Evolutionary conservation across 2,113 vertebrate genomes (phyloP).

Genomic region (Conger conger): DNA sequence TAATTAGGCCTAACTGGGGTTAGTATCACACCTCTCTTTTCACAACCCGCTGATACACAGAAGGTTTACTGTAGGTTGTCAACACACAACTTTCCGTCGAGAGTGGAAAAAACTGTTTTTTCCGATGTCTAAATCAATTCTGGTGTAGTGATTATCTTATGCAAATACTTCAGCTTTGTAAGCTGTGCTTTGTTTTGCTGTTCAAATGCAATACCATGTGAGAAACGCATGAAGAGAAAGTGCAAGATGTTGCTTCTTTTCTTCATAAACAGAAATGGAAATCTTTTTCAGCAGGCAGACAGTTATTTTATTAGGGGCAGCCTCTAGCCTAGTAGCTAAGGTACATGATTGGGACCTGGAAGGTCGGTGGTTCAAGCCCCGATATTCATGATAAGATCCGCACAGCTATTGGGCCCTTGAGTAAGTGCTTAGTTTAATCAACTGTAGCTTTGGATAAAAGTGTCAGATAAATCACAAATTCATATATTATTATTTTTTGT

Average conservation of each 20-base stretch:
- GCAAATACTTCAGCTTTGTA: not conserved
- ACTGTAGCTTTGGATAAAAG: no score
- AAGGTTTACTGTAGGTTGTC: not conserved
- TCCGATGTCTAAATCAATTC: not conserved
- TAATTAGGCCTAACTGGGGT: conserved; percentile 51
- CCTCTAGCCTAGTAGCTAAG: no score
- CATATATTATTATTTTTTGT: not conserved
- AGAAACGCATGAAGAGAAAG: not conserved
- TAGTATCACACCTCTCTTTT: not conserved
- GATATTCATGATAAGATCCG: no score
- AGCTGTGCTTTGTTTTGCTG: not conserved
- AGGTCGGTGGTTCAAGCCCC: no score
- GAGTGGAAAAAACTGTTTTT: not conserved
- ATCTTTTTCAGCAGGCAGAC: not conserved
- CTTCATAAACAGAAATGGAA: not conserved
- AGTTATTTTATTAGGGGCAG: no score
- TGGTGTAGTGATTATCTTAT: not conserved
- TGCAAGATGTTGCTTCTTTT: not conserved
- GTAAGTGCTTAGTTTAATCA: no score
- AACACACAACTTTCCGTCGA: not conserved
- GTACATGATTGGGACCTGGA: no score
- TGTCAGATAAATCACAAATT: no score
- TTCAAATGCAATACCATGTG: not conserved
- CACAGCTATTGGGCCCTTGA: no score
- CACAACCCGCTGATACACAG: conserved; percentile 10